A percentile compares a stretch with the other conserved stretches of the same genome.
These are phyloP conservation scores for Acholoe squamosa DNA, from an alignment of 2,888 invertebrate genomes.

Conservation along the genomic window DNA sequence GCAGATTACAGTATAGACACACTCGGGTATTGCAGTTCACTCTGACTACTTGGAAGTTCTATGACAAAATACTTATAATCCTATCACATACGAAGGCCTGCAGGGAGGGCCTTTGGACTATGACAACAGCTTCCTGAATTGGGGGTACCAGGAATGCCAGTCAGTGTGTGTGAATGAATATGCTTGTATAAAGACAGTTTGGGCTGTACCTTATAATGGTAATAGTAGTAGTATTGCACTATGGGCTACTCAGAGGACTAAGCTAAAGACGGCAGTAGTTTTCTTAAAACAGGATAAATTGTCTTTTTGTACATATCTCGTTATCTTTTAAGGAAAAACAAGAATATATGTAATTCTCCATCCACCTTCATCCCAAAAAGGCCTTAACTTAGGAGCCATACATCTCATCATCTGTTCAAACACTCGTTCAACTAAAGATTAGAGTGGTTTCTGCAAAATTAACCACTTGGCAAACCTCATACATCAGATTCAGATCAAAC, in stretches of 20 bases:
- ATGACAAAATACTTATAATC: slow-evolving; percentile 60
- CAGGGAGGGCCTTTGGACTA: slow-evolving; percentile 60
- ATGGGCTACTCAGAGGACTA: slow-evolving; percentile 40
- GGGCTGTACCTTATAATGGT: not conserved
- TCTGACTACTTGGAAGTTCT: slow-evolving; percentile 56
- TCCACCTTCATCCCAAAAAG: slow-evolving; percentile 21
- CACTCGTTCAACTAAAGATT: slow-evolving; percentile 52
- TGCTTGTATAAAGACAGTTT: slow-evolving; percentile 31
- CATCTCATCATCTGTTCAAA: slow-evolving; percentile 30
- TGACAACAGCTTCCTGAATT: slow-evolving; percentile 56
- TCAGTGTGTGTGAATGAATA: not conserved
- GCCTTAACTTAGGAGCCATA: slow-evolving; percentile 51
- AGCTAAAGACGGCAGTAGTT: slow-evolving; percentile 38
- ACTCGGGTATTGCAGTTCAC: slow-evolving; percentile 37
- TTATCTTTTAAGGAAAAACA: slow-evolving; percentile 42
- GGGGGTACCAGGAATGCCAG: slow-evolving; percentile 9
- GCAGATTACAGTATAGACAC: not conserved
- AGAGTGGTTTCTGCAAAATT: not conserved
- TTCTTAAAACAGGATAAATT: slow-evolving; percentile 26
- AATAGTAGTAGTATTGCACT: slow-evolving; percentile 46
- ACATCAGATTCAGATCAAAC: slow-evolving; percentile 44
- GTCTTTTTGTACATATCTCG: slow-evolving; percentile 52
- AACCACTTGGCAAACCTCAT: slow-evolving; percentile 35
- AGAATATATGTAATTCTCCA: not conserved
- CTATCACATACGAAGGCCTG: slow-evolving; percentile 59